Conservation (phyloP, 2,888 invertebrate genomes). For the Apodemia mormo region DNA sequence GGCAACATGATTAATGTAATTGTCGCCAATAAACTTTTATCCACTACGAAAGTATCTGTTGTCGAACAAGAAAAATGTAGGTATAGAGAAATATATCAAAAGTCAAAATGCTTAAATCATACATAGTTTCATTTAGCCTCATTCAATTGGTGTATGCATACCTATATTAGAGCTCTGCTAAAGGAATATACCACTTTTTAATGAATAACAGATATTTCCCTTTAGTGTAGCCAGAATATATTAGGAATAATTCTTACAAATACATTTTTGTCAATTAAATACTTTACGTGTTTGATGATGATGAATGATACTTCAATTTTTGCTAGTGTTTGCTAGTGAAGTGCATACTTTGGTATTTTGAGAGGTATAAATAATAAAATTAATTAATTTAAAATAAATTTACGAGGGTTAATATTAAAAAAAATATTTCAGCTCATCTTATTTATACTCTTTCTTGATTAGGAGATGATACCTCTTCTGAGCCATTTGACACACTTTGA, state of each 20-base stretch:
- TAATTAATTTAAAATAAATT: slow-evolving; percentile 66
- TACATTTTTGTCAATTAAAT: neutral
- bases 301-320: slow-evolving; percentile 1
- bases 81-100: too few species aligned
- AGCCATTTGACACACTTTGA: slow-evolving; percentile 71
- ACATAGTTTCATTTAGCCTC: slow-evolving; percentile 47
- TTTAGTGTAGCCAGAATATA: neutral
- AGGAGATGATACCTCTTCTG: slow-evolving; percentile 72
- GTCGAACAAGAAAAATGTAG: too few species aligned
- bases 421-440: slow-evolving; percentile 25
- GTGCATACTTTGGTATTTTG: slow-evolving; percentile 71
- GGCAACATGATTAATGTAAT: too few species aligned
- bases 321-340: neutral
- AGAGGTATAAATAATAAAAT: too few species aligned
- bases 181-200: neutral
- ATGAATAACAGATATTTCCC: neutral
- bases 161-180: slow-evolving; percentile 8
- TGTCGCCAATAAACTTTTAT: too few species aligned
- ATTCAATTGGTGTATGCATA: slow-evolving; percentile 58
- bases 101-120: neutral
- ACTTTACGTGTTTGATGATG: neutral
- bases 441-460: slow-evolving; percentile 72
- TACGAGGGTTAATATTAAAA: slow-evolving; percentile 55
- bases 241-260: slow-evolving; percentile 3
- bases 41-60: too few species aligned